Base-by-base conservation (phyloP, 2,113 vertebrate species). In the Oreotrochilus melanogaster region DNA sequence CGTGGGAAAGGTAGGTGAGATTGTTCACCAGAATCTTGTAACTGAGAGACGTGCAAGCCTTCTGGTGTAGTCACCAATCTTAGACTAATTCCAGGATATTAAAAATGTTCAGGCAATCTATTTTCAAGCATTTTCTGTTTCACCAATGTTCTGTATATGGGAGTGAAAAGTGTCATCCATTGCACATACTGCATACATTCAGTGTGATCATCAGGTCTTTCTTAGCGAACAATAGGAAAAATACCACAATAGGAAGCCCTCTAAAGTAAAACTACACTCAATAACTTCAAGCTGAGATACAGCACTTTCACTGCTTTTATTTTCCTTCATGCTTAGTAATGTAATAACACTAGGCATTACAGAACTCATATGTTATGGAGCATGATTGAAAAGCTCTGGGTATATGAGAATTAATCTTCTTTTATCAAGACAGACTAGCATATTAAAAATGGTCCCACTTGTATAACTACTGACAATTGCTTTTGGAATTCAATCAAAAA, bases 201-300 rank as follows among this genome's bases (percentile, higher is more conserved):
- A 84, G 33, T 91, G 66, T 86, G 87, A 76, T 97, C 96, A 96
- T 97, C 95, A 96, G 96, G 91, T 97, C 94, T 97, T 97, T 97
- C 89, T 95, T 51, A 35, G 62, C 22, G 88, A 96, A 97, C 97
- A 97, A 97, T 97, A 76, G 64, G 67, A 89, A 96, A 97, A 97
- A 96, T 93, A 88, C 73, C 83, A 94, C 97, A 97, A 96, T 93
- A 96, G 95, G 88, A 95, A 97, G 92, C 83, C 83, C 91, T 96
- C 92, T 91, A 90, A 96, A 96, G 91, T 95, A 95, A 96, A 97
- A 97, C 96, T 96, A 94, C 35, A 4, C 64, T 97, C 96, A 97
- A 96, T 97, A 96, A 97, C 92, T 96, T 97, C 96, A 97, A 97
- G 95, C 92, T 97, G 96, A 95, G 95, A 92, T 95, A 81, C 81